A percentile compares a stretch with the other conserved stretches of the same genome.
phyloP scores from a whole-genome alignment of 2,888 invertebrate genomes.

The Caenorhabditis sp. region DNA sequence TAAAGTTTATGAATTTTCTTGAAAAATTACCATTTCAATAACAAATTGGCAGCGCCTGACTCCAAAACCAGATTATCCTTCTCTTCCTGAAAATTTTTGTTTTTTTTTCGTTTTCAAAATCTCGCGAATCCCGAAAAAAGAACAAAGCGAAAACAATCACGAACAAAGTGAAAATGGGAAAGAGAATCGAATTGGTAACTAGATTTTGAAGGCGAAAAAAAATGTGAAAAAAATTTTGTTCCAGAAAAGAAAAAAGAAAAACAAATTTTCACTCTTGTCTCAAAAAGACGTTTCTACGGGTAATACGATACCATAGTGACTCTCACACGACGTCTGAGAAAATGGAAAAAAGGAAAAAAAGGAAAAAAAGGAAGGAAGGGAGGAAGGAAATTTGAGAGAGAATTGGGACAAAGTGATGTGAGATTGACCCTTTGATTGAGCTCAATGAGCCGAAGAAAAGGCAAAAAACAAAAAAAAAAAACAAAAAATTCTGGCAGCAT shows the following conservation, averaged over 20 bases:
- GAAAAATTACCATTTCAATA: conserved; percentile 28
- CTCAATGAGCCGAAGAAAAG: conserved; percentile 44
- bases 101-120: not conserved
- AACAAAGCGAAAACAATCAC: conserved; percentile 2
- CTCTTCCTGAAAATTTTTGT: too few species aligned
- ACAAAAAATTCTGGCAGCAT: too few species aligned
- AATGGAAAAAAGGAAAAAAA: conserved; percentile 11
- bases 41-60: too few species aligned
- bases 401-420: conserved; percentile 8
- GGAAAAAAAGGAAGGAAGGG: conserved; percentile 11
- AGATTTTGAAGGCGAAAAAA: conserved; percentile 6
- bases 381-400: conserved; percentile 38
- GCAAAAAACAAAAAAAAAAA: not conserved
- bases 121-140: not conserved
- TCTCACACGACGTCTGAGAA: not conserved
- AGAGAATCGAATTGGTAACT: conserved; percentile 9
- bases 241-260: conserved; percentile 9
- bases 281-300: conserved; percentile 1
- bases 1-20: not conserved
- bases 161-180: conserved; percentile 13
- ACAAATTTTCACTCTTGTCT: not conserved
- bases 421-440: conserved; percentile 21
- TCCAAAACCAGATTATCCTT: not conserved
- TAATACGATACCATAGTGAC: not conserved
- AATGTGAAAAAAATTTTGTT: conserved; percentile 4